Percentiles rank a stretch among this genome's conserved stretches.
Conservation (phyloP, 2,797 vertebrate genomes). For the Enteromius thamalakanensis region DNA sequence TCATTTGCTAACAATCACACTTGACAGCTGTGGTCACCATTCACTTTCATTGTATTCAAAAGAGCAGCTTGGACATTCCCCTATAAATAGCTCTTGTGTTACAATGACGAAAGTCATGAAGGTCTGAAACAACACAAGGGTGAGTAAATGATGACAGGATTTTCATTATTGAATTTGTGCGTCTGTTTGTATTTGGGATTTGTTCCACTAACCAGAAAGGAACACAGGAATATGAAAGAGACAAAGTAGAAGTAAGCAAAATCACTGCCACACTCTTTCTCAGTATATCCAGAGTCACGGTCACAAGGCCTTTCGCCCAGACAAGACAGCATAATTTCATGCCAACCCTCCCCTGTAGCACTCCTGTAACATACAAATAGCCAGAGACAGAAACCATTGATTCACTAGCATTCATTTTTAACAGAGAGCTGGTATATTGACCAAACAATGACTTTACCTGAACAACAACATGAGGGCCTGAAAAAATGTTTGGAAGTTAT, state of each 20-base stretch:
- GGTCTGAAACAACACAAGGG: neutral
- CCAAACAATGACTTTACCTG: conserved; percentile 76
- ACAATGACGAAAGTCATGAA: neutral
- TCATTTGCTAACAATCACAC: neutral
- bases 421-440: neutral
- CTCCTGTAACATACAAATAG: conserved; percentile 78
- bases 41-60: neutral
- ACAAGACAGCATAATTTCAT: conserved; percentile 96
- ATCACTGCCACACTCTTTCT: conserved; percentile 91
- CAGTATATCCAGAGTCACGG: conserved; percentile 74
- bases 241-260: conserved; percentile 99
- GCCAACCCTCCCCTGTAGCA: conserved; percentile 96
- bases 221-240: conserved; percentile 99
- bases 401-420: neutral
- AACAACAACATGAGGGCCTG: conserved; percentile 95
- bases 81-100: neutral
- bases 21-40: neutral
- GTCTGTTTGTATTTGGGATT: conserved; percentile 4
- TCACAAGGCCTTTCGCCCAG: conserved; percentile 87
- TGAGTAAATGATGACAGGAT: neutral
- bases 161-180: neutral
- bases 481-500: conserved; percentile 96
- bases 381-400: conserved; percentile 9
- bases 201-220: conserved; percentile 87
- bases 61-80: neutral